Base-by-base conservation (phyloP, 2,888 invertebrate species). In the Pocota personata region DNA sequence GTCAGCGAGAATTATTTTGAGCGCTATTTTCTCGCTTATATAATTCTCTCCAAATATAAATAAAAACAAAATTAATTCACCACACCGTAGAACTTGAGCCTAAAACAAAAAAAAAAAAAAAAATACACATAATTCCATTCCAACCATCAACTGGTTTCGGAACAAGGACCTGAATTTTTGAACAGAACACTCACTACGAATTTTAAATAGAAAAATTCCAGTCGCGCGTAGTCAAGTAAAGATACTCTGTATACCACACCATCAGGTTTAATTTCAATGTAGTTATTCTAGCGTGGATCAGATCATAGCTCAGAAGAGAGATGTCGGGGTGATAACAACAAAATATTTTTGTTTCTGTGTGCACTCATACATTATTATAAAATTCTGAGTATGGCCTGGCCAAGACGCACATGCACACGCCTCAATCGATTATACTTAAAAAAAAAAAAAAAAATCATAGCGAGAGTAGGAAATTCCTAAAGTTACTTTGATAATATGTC, bases 121-220 rank as follows among this genome's bases (percentile, higher is more conserved):
- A 7, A 1, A 27, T 55, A 50, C 52, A 43, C 30, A 82, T 57
- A 64, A 37, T 60, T 73, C 46, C 58, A 83, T 78, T 55, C 52
- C 72, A 69, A 48, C 48, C 24, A 35, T 32, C 80, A 84, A 82
- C 75, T 71, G 84, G 84, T 84, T 84, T 75, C 27, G 57, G 75
- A 76, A 79, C 80, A 84, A 84, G 84, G 84, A 84, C 80, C 75
- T 84, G 84, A 62, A 80, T 80, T 64, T 84, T 80, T 80, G 58
- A 80, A 66, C 69, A 76, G 58, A 80, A 66, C 69, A 76, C 67
- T 75, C 58, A 50, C 43, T 71, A 50, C 75, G 75, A 80, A 84
- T 84, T 75, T 80, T 58, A 79, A 79, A 58, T 75, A 75, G 80
- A 75, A 84, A 75, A 84, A 71, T 76, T 75, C 62, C 73, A 76